These are phyloP conservation scores for Glyphotaelius pellucidus DNA, from an alignment of 2,888 invertebrate genomes.

Conservation along the genomic window DNA sequence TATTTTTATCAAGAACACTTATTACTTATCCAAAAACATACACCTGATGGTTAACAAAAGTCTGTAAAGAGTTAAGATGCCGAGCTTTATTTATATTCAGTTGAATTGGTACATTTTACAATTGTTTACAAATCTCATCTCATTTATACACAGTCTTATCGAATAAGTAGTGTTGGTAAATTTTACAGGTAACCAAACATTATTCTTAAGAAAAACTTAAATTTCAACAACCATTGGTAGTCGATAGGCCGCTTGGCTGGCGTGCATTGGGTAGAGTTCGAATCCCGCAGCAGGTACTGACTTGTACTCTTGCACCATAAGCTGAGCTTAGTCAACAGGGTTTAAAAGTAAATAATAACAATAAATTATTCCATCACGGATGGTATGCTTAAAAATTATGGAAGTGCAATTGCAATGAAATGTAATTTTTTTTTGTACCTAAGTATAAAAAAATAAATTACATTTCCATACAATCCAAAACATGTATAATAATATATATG, in stretches of 20 bases:
- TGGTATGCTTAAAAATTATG: background rate
- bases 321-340: background rate
- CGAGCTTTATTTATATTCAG: background rate
- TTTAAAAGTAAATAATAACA: background rate
- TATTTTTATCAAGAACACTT: background rate
- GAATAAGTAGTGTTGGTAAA: background rate
- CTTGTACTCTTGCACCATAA: background rate
- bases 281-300: background rate
- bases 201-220: background rate
- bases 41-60: background rate
- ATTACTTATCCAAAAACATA: background rate
- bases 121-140: background rate
- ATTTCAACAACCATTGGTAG: background rate
- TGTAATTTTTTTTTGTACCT: background rate
- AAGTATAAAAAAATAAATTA: background rate
- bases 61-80: background rate
- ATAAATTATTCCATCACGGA: background rate
- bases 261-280: background rate
- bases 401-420: background rate
- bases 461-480: background rate
- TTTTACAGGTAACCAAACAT: background rate
- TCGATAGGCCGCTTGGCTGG: background rate
- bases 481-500: background rate
- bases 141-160: background rate
- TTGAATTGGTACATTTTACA: background rate